Percentiles rank a stretch among this genome's conserved stretches.
Evolutionary conservation across 2,888 invertebrate genomes (phyloP).

Genomic region (Drosophila niveifrons): DNA sequence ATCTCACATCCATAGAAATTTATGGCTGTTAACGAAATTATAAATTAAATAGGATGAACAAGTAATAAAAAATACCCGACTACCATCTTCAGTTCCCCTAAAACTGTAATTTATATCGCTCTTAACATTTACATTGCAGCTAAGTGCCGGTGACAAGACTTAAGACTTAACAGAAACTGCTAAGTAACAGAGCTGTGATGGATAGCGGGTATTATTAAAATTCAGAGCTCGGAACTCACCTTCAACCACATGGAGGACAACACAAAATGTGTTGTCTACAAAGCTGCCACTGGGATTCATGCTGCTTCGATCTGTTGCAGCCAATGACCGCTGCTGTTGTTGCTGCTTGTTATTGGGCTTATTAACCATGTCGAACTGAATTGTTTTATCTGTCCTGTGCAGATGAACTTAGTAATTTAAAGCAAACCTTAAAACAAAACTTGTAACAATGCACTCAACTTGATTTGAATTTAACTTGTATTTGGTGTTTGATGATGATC

Average conservation of each 20-base stretch:
- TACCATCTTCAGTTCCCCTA: no score
- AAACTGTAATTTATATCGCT: background rate
- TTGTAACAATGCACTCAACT: conserved; percentile 25
- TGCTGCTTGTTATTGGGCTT: conserved; percentile 41
- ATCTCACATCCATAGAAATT: conserved; percentile 58
- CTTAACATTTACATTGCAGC: background rate
- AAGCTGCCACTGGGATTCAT: conserved; percentile 42
- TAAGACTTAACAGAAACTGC: no score
- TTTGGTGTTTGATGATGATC: conserved; percentile 28
- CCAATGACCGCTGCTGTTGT: conserved; percentile 4
- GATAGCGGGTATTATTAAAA: background rate
- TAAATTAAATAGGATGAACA: background rate
- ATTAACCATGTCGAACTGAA: conserved; percentile 50
- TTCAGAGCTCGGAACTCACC: conserved; percentile 59
- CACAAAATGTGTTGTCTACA: conserved; percentile 73
- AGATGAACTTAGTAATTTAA: conserved; percentile 47
- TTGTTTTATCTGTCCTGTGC: conserved; percentile 1
- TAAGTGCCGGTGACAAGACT: no score
- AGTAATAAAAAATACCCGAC: no score
- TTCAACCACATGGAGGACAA: conserved; percentile 83
- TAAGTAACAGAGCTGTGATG: no score
- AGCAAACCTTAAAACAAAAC: conserved; percentile 34
- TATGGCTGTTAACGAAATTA: conserved; percentile 51
- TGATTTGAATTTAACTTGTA: conserved; percentile 44
- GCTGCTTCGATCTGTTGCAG: conserved; percentile 38